These are phyloP conservation scores for Archocentrus centrarchus DNA, from an alignment of 2,113 vertebrate species.

Conservation along the genomic window DNA sequence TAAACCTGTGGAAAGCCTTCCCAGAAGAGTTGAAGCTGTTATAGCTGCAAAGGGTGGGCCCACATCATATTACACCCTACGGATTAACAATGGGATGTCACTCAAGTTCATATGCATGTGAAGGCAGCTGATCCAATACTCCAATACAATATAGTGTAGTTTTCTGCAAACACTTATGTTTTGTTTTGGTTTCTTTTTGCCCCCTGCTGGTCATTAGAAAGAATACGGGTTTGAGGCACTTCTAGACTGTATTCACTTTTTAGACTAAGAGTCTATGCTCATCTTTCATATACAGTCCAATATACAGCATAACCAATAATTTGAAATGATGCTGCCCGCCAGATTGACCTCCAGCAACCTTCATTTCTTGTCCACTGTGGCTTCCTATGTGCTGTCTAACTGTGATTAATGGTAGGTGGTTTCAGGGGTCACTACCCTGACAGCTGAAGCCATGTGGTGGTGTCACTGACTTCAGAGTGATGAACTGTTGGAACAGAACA, in stretches of 20 bases:
- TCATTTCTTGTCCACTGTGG: slow-evolving; percentile 27
- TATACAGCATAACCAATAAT: background rate
- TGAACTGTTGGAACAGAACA: slow-evolving; percentile 29
- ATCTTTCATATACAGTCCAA: slow-evolving; percentile 10
- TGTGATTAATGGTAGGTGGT: slow-evolving; percentile 58
- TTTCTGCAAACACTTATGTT: background rate
- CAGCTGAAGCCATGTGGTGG: slow-evolving; percentile 38
- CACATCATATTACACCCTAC: too few species aligned
- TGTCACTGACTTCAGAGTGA: slow-evolving; percentile 40
- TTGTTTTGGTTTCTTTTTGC: background rate
- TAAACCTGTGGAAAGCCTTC: too few species aligned
- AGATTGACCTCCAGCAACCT: slow-evolving; percentile 35
- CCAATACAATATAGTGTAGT: background rate
- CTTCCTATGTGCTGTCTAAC: slow-evolving; percentile 27
- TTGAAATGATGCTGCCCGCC: background rate
- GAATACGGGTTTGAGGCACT: background rate
- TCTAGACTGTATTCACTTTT: background rate
- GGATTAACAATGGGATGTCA: too few species aligned
- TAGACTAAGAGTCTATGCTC: background rate
- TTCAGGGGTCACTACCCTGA: slow-evolving; percentile 50
- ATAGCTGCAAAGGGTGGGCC: too few species aligned
- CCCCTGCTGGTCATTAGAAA: background rate
- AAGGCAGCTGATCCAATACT: too few species aligned
- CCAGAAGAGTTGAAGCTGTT: too few species aligned
- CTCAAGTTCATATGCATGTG: too few species aligned